A percentile compares a stretch with the other conserved stretches of the same genome.
Evolutionary conservation across 2,888 invertebrate genomes (phyloP).

Genomic region (Trachelus iudaicus): DNA sequence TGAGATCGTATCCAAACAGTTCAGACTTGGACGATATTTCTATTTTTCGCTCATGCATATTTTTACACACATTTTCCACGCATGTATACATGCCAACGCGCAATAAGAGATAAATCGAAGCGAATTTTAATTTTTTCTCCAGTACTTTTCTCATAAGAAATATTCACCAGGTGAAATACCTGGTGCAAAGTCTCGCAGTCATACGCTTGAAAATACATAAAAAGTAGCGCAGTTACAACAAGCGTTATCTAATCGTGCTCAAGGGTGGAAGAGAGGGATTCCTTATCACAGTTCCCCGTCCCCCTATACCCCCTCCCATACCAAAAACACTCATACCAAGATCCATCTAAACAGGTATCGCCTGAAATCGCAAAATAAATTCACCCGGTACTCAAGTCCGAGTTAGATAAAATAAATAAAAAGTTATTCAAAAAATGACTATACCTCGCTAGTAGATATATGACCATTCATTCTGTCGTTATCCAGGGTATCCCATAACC

Average conservation of each 20-base stretch:
- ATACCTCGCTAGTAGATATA: conserved; percentile 58
- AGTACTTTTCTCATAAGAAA: background rate
- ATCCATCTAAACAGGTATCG: background rate
- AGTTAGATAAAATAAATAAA: background rate
- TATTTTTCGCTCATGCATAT: too few relatives aligned
- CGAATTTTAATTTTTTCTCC: background rate
- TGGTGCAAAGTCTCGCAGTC: background rate
- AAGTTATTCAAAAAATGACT: conserved; percentile 12
- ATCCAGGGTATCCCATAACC: conserved; percentile 60
- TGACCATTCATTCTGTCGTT: conserved; percentile 62
- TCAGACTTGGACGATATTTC: too few relatives aligned
- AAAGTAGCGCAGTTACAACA: background rate
- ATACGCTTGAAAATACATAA: background rate
- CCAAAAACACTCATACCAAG: background rate
- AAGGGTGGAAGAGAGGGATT: background rate
- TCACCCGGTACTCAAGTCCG: background rate
- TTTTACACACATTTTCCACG: background rate
- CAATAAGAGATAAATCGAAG: too few relatives aligned
- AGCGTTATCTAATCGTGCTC: conserved; percentile 1
- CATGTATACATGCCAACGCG: too few relatives aligned
- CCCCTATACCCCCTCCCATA: background rate
- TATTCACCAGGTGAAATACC: background rate
- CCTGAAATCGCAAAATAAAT: background rate
- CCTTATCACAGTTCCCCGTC: background rate
- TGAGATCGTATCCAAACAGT: too few relatives aligned